Conservation (phyloP, 2,113 vertebrate genomes). For the Panthera leo region DNA sequence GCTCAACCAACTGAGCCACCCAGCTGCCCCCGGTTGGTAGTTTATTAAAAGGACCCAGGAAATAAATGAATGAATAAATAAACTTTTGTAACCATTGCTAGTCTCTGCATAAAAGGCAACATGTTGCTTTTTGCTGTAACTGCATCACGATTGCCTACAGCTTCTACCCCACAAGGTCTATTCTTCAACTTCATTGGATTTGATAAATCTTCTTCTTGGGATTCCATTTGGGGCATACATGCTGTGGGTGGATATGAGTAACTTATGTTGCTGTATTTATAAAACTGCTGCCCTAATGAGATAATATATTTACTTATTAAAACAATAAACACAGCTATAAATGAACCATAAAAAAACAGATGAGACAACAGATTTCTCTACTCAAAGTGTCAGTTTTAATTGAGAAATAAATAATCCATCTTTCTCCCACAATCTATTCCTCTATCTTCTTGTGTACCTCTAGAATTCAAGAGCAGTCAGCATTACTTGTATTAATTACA, state of each 20-base stretch:
- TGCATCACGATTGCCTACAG: conserved; percentile 33
- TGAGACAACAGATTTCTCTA: conserved; percentile 79
- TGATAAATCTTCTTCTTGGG: neutral
- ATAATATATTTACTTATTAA: conserved; percentile 84
- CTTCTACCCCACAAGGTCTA: neutral
- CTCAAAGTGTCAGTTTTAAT: conserved; percentile 82
- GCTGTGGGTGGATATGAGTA: neutral
- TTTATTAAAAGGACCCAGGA: conserved; percentile 42
- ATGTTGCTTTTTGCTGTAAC: conserved; percentile 53
- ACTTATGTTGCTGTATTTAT: conserved; percentile 58
- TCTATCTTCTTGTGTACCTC: conserved; percentile 68
- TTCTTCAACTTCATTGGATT: neutral
- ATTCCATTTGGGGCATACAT: neutral
- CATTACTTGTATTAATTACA: conserved; percentile 85
- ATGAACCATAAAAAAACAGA: conserved; percentile 82
- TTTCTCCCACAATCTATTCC: conserved; percentile 78
- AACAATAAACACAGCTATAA: conserved; percentile 85
- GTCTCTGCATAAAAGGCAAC: conserved; percentile 20
- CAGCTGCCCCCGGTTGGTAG: neutral
- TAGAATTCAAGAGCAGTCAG: conserved; percentile 82
- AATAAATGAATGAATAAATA: neutral
- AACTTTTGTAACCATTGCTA: neutral
- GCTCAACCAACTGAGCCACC: neutral
- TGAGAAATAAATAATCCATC: conserved; percentile 85
- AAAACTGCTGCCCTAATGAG: conserved; percentile 78